A percentile compares a stretch with the other conserved stretches of the same genome.
phyloP scores from a whole-genome alignment of 2,888 invertebrate genomes.

The Lycia hirtaria region DNA sequence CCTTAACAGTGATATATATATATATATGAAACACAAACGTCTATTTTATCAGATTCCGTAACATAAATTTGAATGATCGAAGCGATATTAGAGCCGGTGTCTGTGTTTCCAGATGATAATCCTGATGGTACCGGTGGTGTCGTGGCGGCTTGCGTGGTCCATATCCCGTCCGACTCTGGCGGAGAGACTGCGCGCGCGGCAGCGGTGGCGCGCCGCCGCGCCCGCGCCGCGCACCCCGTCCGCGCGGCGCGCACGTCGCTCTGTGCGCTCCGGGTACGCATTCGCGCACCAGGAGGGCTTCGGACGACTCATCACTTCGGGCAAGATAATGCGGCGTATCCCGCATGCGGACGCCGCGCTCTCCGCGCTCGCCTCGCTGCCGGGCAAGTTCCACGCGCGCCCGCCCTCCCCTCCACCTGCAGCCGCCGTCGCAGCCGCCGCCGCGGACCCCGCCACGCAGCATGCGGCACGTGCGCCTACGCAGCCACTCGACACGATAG shows the following conservation, averaged over 20 bases:
- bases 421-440: slow-evolving; percentile 79
- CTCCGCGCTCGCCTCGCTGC: slow-evolving; percentile 85
- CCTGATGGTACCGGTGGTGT: slow-evolving; percentile 96
- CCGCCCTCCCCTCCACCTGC: slow-evolving; percentile 88
- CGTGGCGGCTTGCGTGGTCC: slow-evolving; percentile 97
- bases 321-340: slow-evolving; percentile 95
- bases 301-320: slow-evolving; percentile 94
- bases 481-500: slow-evolving; percentile 90
- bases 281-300: slow-evolving; percentile 94
- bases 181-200: slow-evolving; percentile 94
- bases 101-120: slow-evolving; percentile 85
- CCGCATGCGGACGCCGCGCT: slow-evolving; percentile 92
- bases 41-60: no score
- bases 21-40: no score
- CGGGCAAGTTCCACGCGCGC: slow-evolving; percentile 88
- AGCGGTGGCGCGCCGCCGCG: slow-evolving; percentile 89
- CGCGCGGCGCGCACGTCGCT: slow-evolving; percentile 94
- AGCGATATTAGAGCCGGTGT: neutral
- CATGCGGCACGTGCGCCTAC: slow-evolving; percentile 83
- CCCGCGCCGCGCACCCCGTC: slow-evolving; percentile 94
- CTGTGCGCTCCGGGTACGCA: slow-evolving; percentile 97
- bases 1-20: no score
- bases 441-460: slow-evolving; percentile 85
- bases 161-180: slow-evolving; percentile 96
- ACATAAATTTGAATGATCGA: no score